Percentiles rank a stretch among this genome's conserved stretches.
Evolutionary conservation across 2,888 invertebrate genomes (phyloP).

Genomic region (Zootermopsis nevadensis): DNA sequence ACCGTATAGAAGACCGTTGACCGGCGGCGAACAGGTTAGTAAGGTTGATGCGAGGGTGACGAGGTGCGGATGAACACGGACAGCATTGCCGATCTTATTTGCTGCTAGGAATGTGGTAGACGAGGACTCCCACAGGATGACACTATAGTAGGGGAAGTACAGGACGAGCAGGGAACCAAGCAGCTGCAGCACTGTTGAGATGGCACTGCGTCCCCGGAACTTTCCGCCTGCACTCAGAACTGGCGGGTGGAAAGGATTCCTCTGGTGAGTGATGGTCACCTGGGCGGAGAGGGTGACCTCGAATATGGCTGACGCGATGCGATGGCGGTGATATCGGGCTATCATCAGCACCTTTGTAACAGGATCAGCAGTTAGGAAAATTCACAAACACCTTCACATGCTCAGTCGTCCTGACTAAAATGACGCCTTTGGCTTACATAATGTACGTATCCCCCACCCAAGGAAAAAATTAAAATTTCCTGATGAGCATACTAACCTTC

Average conservation of each 20-base stretch:
- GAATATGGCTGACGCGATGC: slow-evolving; percentile 86
- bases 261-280: slow-evolving; percentile 84
- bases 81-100: slow-evolving; percentile 48
- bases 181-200: slow-evolving; percentile 78
- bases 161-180: slow-evolving; percentile 77
- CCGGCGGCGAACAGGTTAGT: slow-evolving; percentile 76
- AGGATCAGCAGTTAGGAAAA: too few relatives aligned
- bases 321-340: slow-evolving; percentile 79
- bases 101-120: slow-evolving; percentile 52
- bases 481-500: too few relatives aligned
- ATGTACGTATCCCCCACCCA: too few relatives aligned
- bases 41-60: slow-evolving; percentile 74
- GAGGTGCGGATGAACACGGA: slow-evolving; percentile 65
- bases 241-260: slow-evolving; percentile 76
- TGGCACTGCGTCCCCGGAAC: slow-evolving; percentile 69
- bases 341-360: slow-evolving; percentile 62
- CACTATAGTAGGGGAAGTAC: slow-evolving; percentile 79
- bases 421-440: too few relatives aligned
- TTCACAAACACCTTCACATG: too few relatives aligned
- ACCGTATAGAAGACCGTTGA: slow-evolving; percentile 83
- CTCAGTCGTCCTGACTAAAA: too few relatives aligned
- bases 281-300: slow-evolving; percentile 87
- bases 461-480: too few relatives aligned
- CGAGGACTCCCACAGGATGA: slow-evolving; percentile 75
- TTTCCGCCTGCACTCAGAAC: slow-evolving; percentile 57